Percentiles rank a stretch among this genome's conserved stretches.
Evolutionary conservation across 2,888 invertebrate species (phyloP).

Genomic region (Agrotis exclamationis): DNA sequence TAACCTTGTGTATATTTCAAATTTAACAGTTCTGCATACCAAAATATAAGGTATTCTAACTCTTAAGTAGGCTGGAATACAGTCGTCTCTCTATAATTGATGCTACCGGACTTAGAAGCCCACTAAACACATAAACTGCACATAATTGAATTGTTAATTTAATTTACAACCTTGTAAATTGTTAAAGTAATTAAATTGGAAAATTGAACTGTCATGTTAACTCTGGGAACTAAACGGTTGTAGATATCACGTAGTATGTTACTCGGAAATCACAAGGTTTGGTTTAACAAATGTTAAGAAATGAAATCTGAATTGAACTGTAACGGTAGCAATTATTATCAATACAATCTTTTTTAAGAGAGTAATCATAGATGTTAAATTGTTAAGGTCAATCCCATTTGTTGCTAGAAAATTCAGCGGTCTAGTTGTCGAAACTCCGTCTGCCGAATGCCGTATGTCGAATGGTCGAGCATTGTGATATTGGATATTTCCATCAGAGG

Average conservation of each 20-base stretch:
- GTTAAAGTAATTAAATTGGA: constrained; percentile 42
- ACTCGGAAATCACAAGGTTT: constrained; percentile 21
- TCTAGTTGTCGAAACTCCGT: no score
- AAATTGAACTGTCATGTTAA: constrained; percentile 48
- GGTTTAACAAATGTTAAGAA: constrained; percentile 1
- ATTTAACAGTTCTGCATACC: no score
- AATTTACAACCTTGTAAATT: constrained; percentile 45
- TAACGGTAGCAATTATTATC: not conserved
- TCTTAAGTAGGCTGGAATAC: not conserved
- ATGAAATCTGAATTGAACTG: constrained; percentile 3
- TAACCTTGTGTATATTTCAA: no score
- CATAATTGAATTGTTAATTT: constrained; percentile 33
- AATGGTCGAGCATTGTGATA: no score
- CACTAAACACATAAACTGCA: constrained; percentile 17
- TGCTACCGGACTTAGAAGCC: constrained; percentile 9
- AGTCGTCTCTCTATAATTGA: constrained; percentile 30
- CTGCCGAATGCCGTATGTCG: no score
- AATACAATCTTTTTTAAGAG: not conserved
- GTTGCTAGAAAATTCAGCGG: constrained; percentile 1
- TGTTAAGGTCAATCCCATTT: constrained; percentile 5
- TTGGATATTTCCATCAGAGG: no score
- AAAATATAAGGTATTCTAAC: no score
- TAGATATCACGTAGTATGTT: constrained; percentile 20
- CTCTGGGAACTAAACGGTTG: constrained; percentile 22
- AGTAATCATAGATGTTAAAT: not conserved